Conservation (phyloP, 2,113 vertebrate species). For the Propithecus coquereli region DNA sequence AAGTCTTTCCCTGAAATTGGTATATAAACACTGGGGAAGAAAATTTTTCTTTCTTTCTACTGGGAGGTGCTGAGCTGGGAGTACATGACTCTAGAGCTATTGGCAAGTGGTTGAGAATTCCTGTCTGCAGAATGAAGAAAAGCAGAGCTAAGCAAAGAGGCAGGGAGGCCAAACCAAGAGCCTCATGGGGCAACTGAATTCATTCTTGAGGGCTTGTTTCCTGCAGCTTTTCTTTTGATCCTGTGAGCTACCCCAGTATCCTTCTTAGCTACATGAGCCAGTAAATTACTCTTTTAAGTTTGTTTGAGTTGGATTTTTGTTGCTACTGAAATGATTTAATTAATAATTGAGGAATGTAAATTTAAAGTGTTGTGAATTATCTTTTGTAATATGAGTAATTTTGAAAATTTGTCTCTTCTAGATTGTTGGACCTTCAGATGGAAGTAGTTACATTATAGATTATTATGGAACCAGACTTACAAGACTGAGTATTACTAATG, state of each 20-base stretch:
- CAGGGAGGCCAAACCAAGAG: background rate
- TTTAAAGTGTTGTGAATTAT: background rate
- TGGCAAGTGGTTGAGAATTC: background rate
- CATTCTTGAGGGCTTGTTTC: background rate
- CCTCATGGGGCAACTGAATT: too few relatives aligned
- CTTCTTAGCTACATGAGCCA: background rate
- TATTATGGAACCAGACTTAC: slow-evolving; percentile 96
- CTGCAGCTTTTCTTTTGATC: background rate
- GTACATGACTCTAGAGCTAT: background rate
- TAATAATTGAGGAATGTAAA: background rate
- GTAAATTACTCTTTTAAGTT: background rate
- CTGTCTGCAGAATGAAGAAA: background rate
- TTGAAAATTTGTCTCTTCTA: slow-evolving; percentile 75
- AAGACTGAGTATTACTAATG: slow-evolving; percentile 92
- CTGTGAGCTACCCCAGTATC: background rate
- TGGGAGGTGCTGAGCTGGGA: background rate
- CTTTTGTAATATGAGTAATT: slow-evolving; percentile 60
- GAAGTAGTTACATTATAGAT: slow-evolving; percentile 98
- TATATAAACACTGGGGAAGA: background rate
- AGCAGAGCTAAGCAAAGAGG: background rate
- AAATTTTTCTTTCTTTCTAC: background rate
- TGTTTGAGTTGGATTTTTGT: slow-evolving; percentile 3
- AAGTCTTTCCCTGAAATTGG: background rate
- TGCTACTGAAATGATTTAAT: slow-evolving; percentile 25
- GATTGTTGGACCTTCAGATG: slow-evolving; percentile 97